Conservation (phyloP, 2,888 invertebrate genomes). For the Quadriops clusia region DNA sequence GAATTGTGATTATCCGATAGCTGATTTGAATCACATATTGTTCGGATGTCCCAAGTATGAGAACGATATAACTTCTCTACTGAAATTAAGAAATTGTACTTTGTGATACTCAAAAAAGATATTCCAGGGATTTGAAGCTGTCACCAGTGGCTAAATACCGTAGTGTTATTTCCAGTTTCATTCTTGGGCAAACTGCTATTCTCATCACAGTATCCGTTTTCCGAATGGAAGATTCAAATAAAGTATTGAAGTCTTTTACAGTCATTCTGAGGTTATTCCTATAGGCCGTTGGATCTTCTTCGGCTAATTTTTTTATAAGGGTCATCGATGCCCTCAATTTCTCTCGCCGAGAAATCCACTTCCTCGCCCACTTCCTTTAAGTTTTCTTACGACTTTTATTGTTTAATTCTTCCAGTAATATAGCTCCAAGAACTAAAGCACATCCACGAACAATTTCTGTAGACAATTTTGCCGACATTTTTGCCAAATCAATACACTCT, state of each 20-base stretch:
- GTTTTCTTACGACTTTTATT: too few relatives aligned
- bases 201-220: slow-evolving; percentile 15
- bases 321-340: slow-evolving; percentile 4
- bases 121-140: slow-evolving; percentile 15
- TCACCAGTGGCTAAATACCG: slow-evolving; percentile 15
- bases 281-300: slow-evolving; percentile 7
- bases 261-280: slow-evolving; percentile 9
- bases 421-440: too few relatives aligned
- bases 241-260: slow-evolving; percentile 7
- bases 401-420: too few relatives aligned
- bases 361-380: slow-evolving; percentile 4
- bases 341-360: slow-evolving; percentile 3
- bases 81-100: slow-evolving; percentile 8
- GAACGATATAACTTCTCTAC: too few relatives aligned
- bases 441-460: too few relatives aligned
- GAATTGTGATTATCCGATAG: too few relatives aligned
- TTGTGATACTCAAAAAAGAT: slow-evolving; percentile 10
- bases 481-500: too few relatives aligned
- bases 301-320: slow-evolving; percentile 4
- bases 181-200: slow-evolving; percentile 12
- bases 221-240: slow-evolving; percentile 4
- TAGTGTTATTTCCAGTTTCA: slow-evolving; percentile 14
- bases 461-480: too few relatives aligned
- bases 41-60: too few relatives aligned
- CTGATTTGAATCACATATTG: too few relatives aligned